Conservation (phyloP, 2,113 vertebrate species). For the Lynx canadensis region DNA sequence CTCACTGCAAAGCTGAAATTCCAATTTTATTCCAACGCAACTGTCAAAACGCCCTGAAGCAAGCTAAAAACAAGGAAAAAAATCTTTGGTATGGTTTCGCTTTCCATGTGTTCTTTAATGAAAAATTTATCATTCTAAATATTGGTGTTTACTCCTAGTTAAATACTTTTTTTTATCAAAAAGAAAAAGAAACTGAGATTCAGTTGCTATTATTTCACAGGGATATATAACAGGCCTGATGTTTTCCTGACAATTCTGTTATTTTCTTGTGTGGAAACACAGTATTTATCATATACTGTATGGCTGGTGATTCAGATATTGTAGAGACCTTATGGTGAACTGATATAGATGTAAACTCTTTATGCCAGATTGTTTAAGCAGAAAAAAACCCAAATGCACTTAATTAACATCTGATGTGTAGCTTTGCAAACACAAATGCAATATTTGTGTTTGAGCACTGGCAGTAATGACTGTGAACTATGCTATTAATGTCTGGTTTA, state of each 20-base stretch:
- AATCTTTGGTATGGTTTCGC: constrained; percentile 58
- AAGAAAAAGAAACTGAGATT: constrained; percentile 77
- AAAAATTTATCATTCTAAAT: constrained; percentile 79
- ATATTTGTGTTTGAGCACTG: constrained; percentile 84
- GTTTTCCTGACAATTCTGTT: constrained; percentile 74
- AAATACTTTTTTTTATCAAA: constrained; percentile 71
- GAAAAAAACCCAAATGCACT: constrained; percentile 81
- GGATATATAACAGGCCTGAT: constrained; percentile 67
- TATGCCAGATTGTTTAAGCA: constrained; percentile 83
- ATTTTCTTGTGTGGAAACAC: constrained; percentile 74
- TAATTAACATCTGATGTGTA: constrained; percentile 87
- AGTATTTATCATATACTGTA: constrained; percentile 75
- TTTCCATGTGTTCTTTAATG: constrained; percentile 78
- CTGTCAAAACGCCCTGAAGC: constrained; percentile 75
- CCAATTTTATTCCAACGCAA: constrained; percentile 70
- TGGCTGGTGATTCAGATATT: constrained; percentile 73
- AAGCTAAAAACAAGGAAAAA: constrained; percentile 66
- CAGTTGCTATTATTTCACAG: constrained; percentile 71
- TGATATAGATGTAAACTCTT: constrained; percentile 81
- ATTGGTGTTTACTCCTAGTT: constrained; percentile 75
- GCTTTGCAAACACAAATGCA: constrained; percentile 84
- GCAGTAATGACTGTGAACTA: constrained; percentile 85
- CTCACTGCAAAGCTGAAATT: constrained; percentile 57
- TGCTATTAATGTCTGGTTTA: constrained; percentile 85
- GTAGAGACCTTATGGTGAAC: constrained; percentile 80